Conservation (phyloP, 2,113 vertebrate genomes). For the Melanotaenia duboulayi region DNA sequence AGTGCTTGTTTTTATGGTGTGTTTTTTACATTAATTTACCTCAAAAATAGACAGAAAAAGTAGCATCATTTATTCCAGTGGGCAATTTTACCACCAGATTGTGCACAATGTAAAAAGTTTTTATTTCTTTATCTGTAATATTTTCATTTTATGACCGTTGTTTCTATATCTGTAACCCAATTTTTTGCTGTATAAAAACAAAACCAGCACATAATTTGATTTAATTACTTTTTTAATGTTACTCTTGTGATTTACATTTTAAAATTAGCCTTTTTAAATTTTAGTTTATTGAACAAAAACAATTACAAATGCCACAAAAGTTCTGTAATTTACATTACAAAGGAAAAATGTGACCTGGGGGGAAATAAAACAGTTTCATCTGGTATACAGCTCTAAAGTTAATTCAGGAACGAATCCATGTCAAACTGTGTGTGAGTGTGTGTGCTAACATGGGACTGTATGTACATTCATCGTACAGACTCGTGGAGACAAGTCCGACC, state of each 20-base stretch:
- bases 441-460: slow-evolving; percentile 52
- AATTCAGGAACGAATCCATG: slow-evolving; percentile 63
- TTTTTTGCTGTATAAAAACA: neutral
- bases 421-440: slow-evolving; percentile 43
- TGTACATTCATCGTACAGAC: slow-evolving; percentile 76
- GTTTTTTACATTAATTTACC: too few relatives aligned
- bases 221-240: slow-evolving; percentile 69
- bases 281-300: slow-evolving; percentile 82
- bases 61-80: too few relatives aligned
- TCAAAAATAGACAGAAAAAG: too few relatives aligned
- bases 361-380: slow-evolving; percentile 58
- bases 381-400: slow-evolving; percentile 63
- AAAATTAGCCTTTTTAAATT: slow-evolving; percentile 69
- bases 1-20: too few relatives aligned
- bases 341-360: slow-evolving; percentile 69
- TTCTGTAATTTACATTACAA: slow-evolving; percentile 72
- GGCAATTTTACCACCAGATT: too few relatives aligned
- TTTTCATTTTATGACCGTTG: neutral
- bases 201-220: slow-evolving; percentile 12
- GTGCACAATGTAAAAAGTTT: too few relatives aligned
- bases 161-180: neutral
- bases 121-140: neutral
- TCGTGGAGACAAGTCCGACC: slow-evolving; percentile 68
- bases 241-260: slow-evolving; percentile 65
- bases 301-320: slow-evolving; percentile 84